Conservation (phyloP, 2,113 vertebrate genomes). For the Limanda limanda region DNA sequence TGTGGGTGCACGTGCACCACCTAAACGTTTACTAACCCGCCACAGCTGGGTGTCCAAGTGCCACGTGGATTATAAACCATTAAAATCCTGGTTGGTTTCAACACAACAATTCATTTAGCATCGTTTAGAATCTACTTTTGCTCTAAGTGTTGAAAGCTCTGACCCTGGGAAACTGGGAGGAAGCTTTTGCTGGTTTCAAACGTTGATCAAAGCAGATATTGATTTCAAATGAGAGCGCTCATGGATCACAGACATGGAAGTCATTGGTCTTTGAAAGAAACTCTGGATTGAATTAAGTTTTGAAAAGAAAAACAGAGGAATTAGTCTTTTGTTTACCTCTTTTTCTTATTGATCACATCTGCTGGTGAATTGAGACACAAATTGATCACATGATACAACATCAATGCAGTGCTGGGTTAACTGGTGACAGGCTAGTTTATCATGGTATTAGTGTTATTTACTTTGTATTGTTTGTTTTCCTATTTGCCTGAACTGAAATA, state of each 20-base stretch:
- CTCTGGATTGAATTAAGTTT: slow-evolving; percentile 2
- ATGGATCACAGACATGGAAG: slow-evolving; percentile 2
- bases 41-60: background rate
- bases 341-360: background rate
- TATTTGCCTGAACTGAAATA: too few relatives aligned
- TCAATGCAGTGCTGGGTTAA: background rate
- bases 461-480: too few relatives aligned
- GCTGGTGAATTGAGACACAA: background rate
- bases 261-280: background rate
- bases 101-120: background rate
- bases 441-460: too few relatives aligned
- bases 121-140: background rate
- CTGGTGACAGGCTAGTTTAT: background rate
- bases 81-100: background rate
- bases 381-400: background rate
- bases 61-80: background rate
- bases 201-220: slow-evolving; percentile 42
- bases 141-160: too few relatives aligned
- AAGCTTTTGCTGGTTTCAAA: slow-evolving; percentile 16
- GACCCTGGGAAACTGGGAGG: background rate
- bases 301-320: background rate
- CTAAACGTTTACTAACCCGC: slow-evolving; percentile 20
- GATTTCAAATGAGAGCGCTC: slow-evolving; percentile 13
- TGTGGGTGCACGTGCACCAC: slow-evolving; percentile 18
- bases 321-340: background rate